Evolutionary conservation across 2,888 invertebrate species (phyloP), one percentile per base, ranked within the genome.

Genomic region (Acanthoscelides obtectus): DNA sequence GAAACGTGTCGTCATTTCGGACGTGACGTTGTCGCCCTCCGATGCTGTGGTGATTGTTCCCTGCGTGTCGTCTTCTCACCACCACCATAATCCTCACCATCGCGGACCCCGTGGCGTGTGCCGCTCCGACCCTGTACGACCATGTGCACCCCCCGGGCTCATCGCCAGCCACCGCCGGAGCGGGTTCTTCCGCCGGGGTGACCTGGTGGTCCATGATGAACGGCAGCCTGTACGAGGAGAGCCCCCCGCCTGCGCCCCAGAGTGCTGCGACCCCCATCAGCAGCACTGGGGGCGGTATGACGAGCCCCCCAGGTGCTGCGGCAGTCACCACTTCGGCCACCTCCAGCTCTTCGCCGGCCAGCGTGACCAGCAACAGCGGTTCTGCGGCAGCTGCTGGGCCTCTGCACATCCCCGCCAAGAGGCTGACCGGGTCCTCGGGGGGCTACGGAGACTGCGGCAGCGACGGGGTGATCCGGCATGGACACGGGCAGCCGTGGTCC

Each of bases 321-420:
- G 87, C 88, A 82, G 90, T 91, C 77, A 91, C 92, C 71, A 91
- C 92, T 73, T 91, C 92, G 74, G 91, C 91, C 70, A 91, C 92
- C 77, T 88, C 89, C 82, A 88, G 88, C 82, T 88, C 88, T 76
- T 88, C 89, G 81, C 88, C 89, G 81, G 88, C 88, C 79, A 88
- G 88, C 80, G 88, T 89, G 79, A 88, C 89, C 80, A 89, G 88
- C 82, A 89, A 89, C 84, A 89, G 91, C 83, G 91, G 90, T 83
- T 90, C 92, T 73, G 91, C 45, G 8, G 45, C 45, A 4, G 8
- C 66, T 8, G 8, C 21, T 2, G 66, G 66, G 12, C 93, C 93
- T 73, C 88, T 96, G 76, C 95, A 96, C 88, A 95, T 96, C 87
- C 96, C 95, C 78, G 95, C 95, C 82, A 95, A 96, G 87, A 89